Conservation (phyloP, 2,113 vertebrate species). For the Cranoglanis bouderius region DNA sequence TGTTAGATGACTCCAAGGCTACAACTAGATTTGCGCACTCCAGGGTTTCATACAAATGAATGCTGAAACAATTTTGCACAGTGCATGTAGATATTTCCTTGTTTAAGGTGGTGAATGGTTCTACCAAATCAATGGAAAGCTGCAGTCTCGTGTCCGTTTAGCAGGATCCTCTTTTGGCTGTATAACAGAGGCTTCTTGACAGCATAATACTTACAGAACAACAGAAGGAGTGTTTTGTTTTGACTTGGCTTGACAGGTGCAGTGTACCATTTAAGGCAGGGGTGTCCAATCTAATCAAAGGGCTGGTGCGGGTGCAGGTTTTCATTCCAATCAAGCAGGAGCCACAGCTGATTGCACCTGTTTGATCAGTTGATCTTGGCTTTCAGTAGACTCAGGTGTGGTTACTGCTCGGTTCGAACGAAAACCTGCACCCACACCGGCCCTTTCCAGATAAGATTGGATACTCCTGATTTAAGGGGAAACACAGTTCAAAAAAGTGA, state of each 20-base stretch:
- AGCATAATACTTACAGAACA: slow-evolving; percentile 42
- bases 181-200: slow-evolving; percentile 34
- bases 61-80: slow-evolving; percentile 37
- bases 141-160: slow-evolving; percentile 32
- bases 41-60: slow-evolving; percentile 44
- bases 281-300: too few relatives aligned
- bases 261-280: slow-evolving; percentile 53
- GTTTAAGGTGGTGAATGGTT: slow-evolving; percentile 15
- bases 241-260: slow-evolving; percentile 56
- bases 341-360: too few relatives aligned
- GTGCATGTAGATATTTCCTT: slow-evolving; percentile 30
- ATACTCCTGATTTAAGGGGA: not conserved
- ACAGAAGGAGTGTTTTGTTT: slow-evolving; percentile 49
- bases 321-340: too few relatives aligned
- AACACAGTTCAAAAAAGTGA: slow-evolving; percentile 34
- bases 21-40: slow-evolving; percentile 21
- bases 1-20: slow-evolving; percentile 21
- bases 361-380: too few relatives aligned
- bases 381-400: too few relatives aligned
- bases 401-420: too few relatives aligned
- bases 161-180: slow-evolving; percentile 33
- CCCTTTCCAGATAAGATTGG: too few relatives aligned
- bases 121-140: slow-evolving; percentile 32
- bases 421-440: too few relatives aligned
- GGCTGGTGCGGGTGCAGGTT: too few relatives aligned